Percentiles rank a stretch among this genome's conserved stretches.
phyloP scores from a whole-genome alignment of 1,140 invertebrate genomes.

The Harpegnathos saltator region DNA sequence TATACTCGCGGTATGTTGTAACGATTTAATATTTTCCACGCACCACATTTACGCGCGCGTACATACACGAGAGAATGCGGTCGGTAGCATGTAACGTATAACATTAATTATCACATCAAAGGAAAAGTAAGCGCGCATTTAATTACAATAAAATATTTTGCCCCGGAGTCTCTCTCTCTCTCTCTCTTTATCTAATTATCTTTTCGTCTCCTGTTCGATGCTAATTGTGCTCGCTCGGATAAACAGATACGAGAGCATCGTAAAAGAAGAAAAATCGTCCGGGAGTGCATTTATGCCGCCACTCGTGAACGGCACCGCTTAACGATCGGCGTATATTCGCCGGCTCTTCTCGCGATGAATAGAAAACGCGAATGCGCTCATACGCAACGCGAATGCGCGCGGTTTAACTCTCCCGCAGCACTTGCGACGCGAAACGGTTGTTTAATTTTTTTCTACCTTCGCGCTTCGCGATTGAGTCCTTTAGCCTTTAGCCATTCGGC shows the following conservation, averaged over 20 bases:
- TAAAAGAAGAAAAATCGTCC: background rate
- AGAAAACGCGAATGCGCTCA: constrained; percentile 5
- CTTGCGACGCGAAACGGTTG: constrained; percentile 7
- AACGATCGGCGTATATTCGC: constrained; percentile 12
- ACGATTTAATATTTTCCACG: constrained; percentile 29
- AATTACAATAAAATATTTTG: constrained; percentile 49
- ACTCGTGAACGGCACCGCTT: background rate
- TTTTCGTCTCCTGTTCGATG: background rate
- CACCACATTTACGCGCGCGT: background rate
- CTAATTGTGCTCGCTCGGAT: constrained; percentile 18
- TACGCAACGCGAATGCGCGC: constrained; percentile 9
- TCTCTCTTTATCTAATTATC: too few species aligned
- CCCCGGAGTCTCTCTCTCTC: background rate
- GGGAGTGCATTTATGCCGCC: constrained; percentile 14
- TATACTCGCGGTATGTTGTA: background rate
- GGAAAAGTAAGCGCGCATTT: constrained; percentile 40
- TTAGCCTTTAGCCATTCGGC: background rate
- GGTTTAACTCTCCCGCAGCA: constrained; percentile 48
- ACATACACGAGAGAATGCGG: background rate
- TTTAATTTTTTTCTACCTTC: constrained; percentile 30
- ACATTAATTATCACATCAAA: constrained; percentile 55
- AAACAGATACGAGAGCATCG: constrained; percentile 29
- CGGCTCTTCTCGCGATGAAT: constrained; percentile 16
- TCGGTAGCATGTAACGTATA: constrained; percentile 13
- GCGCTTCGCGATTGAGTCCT: constrained; percentile 19